These are phyloP conservation scores for Halictus quadricinctus DNA, from an alignment of 2,888 invertebrate species.

Conservation along the genomic window DNA sequence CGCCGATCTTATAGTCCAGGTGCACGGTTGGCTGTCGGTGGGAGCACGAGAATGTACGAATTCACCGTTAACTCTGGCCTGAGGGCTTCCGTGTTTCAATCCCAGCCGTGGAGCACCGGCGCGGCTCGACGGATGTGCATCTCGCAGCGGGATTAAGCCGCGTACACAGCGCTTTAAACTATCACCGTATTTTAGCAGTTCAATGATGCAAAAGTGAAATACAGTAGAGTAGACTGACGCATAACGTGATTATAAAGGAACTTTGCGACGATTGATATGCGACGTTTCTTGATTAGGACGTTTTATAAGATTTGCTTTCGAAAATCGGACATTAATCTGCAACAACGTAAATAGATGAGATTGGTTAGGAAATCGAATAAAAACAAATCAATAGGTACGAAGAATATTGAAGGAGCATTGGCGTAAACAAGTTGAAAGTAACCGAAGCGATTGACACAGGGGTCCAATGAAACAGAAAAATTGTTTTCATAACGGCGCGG, in stretches of 20 bases:
- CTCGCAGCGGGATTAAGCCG: conserved; percentile 64
- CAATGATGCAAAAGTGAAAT: too few species aligned
- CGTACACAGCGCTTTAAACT: conserved; percentile 32
- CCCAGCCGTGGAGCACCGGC: conserved; percentile 58
- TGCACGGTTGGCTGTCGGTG: conserved; percentile 11
- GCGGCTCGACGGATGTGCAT: conserved; percentile 58
- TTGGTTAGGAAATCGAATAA: background rate
- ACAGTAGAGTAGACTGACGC: too few species aligned
- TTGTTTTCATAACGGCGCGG: conserved; percentile 34
- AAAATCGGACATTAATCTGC: too few species aligned
- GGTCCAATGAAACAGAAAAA: conserved; percentile 32
- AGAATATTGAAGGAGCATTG: background rate
- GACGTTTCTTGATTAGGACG: too few species aligned
- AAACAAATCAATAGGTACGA: background rate
- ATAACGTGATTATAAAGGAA: too few species aligned
- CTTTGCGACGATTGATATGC: too few species aligned
- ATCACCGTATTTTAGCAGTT: background rate
- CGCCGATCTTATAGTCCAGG: background rate
- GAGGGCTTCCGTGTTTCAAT: conserved; percentile 78
- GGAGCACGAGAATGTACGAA: conserved; percentile 70
- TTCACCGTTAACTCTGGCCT: conserved; percentile 78
- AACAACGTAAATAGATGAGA: background rate
- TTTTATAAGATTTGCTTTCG: too few species aligned
- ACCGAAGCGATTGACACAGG: conserved; percentile 18
- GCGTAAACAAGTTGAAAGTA: conserved; percentile 9